These are phyloP conservation scores for Glandiceps talaboti DNA, from an alignment of 53 echinoderm and acorn worm genomes.

Conservation along the genomic window DNA sequence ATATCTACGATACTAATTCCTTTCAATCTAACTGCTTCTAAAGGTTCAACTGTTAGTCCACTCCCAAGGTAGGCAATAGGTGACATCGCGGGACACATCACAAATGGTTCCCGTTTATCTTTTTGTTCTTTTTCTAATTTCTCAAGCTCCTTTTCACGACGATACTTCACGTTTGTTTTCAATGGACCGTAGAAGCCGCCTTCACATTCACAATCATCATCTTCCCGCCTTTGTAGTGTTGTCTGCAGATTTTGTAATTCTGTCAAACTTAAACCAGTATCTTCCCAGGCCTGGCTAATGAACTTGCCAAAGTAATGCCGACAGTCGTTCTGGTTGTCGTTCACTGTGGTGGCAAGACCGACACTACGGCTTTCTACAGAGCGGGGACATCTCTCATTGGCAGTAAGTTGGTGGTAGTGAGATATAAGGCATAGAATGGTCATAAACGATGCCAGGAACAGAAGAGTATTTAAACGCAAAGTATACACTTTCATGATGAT, in stretches of 20 bases:
- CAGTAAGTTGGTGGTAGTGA: not conserved
- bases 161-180: not conserved
- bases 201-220: not conserved
- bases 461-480: not conserved
- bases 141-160: not conserved
- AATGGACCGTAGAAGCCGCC: not conserved
- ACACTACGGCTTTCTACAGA: not conserved
- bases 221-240: not conserved
- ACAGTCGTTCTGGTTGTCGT: not conserved
- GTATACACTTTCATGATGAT: not conserved
- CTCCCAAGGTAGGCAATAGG: not conserved
- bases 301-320: not conserved
- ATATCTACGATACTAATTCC: not conserved
- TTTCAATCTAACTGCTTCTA: not conserved
- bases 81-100: not conserved
- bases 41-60: not conserved
- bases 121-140: not conserved
- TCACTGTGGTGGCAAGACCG: not conserved
- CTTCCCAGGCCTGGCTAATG: not conserved
- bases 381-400: not conserved
- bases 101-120: not conserved
- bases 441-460: not conserved
- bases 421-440: not conserved
- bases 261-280: not conserved
- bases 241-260: not conserved